These are phyloP conservation scores for Cygnus atratus DNA, from an alignment of 2,113 vertebrate genomes.

Conservation along the genomic window DNA sequence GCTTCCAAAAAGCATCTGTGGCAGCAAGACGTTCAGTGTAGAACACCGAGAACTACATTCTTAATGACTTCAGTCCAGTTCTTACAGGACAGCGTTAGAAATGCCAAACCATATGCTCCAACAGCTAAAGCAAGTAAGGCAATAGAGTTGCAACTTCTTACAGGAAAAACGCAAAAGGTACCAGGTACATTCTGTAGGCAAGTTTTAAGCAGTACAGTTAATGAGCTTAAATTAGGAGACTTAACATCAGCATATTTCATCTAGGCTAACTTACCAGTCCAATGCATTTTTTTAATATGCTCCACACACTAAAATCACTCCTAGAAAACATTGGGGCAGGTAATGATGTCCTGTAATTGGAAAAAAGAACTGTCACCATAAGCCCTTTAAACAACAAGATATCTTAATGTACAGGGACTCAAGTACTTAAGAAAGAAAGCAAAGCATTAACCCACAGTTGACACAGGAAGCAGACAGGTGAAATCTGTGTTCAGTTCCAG, in stretches of 20 bases:
- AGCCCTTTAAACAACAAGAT: background rate
- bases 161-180: background rate
- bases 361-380: background rate
- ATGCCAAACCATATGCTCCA: background rate
- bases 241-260: background rate
- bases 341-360: constrained; percentile 80
- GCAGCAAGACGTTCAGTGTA: background rate
- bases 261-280: constrained; percentile 86
- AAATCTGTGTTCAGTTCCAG: background rate
- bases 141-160: background rate
- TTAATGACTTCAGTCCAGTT: background rate
- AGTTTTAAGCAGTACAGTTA: background rate
- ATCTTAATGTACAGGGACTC: background rate
- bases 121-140: background rate
- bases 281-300: constrained; percentile 96
- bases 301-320: constrained; percentile 93
- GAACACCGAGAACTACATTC: background rate
- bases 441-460: background rate
- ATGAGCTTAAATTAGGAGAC: background rate
- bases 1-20: background rate
- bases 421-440: background rate
- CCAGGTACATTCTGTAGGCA: background rate
- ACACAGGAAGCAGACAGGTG: background rate
- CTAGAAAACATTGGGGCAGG: constrained; percentile 94
- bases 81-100: background rate